Evolutionary conservation across 2,113 vertebrate genomes (phyloP).

Genomic region (Trematocara variabile): DNA sequence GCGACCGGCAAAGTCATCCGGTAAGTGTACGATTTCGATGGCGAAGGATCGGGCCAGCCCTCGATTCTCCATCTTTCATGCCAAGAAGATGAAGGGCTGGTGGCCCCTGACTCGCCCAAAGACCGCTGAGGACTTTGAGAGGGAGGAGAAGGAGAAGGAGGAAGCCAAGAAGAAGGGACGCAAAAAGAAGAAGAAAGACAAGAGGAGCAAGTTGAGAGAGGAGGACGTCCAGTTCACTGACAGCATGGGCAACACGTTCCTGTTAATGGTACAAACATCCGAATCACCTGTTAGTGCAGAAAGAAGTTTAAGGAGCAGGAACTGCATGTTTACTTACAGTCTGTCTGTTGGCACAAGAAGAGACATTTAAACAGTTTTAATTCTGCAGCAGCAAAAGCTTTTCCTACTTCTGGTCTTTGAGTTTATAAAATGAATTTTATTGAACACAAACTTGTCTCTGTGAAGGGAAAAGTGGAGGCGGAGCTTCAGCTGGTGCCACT

Average conservation of each 20-base stretch:
- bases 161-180: conserved; percentile 64
- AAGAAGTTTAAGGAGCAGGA: neutral
- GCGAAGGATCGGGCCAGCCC: conserved; percentile 80
- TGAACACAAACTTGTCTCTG: neutral
- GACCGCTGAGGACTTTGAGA: conserved; percentile 79
- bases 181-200: conserved; percentile 66
- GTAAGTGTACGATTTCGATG: conserved; percentile 82
- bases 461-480: conserved; percentile 91
- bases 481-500: conserved; percentile 86
- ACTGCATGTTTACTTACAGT: neutral
- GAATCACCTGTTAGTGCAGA: neutral
- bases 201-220: conserved; percentile 68
- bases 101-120: conserved; percentile 87
- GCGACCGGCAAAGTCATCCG: conserved; percentile 74
- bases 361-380: neutral
- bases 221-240: conserved; percentile 85
- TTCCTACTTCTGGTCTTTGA: neutral
- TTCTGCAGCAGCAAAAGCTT: neutral
- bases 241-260: conserved; percentile 74
- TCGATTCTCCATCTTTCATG: conserved; percentile 85
- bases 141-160: conserved; percentile 75
- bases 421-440: neutral
- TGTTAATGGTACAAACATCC: conserved; percentile 78
- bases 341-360: neutral
- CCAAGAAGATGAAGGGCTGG: conserved; percentile 88